Evolutionary conservation across 2,797 vertebrate species (phyloP), one percentile per base, ranked within the genome.

Genomic region (Vultur gryphus): DNA sequence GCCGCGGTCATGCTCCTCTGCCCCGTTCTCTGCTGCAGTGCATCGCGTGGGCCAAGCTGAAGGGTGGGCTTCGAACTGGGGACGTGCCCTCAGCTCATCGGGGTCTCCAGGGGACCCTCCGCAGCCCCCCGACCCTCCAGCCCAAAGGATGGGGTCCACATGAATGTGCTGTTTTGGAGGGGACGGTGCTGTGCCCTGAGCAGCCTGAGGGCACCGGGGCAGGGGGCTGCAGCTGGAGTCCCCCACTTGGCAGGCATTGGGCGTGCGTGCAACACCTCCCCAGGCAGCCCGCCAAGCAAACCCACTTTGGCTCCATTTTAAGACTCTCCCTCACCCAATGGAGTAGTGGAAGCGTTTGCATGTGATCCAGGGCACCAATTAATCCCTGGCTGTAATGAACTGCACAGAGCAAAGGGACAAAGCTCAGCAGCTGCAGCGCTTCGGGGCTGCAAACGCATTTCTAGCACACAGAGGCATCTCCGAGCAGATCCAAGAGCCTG

Each of bases 41-140:
- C 13, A 5, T 46, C 2, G 2, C 1, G 0, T 25, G 58, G 37
- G 23, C 51, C 0, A 2, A 66, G 39, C 39, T 10, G 29, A 28
- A 54, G 49, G 28, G 33, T 37, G 52, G 13, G 4, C 66, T 79
- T 41, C 12, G 3, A 72, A 46, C 41, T 5, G 3, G 31, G 26
- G 25, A 57, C 1, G 1, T 13, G 20, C 25, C 39, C 48, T 41
- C 8, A 1, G 33, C 31, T 41, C 9, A 3, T 13, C 0, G 1
- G 44, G 33, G 35, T 51, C 39, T 72, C 13, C 14, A 12, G 35
- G 55, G 19, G 20, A 13, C 1, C 13, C 18, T 58, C 25, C 1
- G 4, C 78, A 72, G 52, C 24, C 35, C 61, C 29, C 18, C 9
- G 1, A 2, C 12, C 7, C 23, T 26, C 9, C 49, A 19, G 26